phyloP scores from a whole-genome alignment of 2,797 vertebrate species.

The Aselliscus stoliczkanus region DNA sequence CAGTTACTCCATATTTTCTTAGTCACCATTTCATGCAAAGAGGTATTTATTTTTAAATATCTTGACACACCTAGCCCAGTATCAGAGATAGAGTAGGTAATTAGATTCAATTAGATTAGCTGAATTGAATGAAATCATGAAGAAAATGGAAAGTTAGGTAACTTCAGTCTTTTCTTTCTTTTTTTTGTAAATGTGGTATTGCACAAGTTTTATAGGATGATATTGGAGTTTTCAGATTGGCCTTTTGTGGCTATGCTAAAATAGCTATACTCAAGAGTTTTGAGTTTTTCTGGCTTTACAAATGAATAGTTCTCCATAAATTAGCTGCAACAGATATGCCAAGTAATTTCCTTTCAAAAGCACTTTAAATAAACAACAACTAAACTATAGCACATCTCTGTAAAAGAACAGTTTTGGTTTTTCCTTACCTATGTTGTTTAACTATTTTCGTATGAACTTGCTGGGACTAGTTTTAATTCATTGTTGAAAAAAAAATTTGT shows the following conservation, averaged over 20 bases:
- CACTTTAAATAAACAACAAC: not conserved
- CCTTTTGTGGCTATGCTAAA: not conserved
- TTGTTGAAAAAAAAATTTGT: constrained; percentile 15
- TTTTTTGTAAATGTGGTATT: not conserved
- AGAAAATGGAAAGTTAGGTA: not conserved
- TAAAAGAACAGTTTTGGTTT: not conserved
- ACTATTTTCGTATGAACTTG: not conserved
- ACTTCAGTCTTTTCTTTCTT: not conserved
- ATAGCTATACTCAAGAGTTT: not conserved
- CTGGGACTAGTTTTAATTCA: not conserved
- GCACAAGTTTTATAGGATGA: not conserved
- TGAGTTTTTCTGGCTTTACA: not conserved
- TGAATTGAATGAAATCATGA: not conserved
- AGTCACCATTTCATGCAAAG: not conserved
- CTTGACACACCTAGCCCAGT: not conserved
- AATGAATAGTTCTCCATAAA: not conserved
- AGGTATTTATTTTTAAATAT: not conserved
- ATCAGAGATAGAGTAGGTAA: not conserved
- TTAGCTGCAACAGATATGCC: not conserved
- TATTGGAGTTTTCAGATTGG: not conserved
- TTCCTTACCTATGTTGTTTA: not conserved
- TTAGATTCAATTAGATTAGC: not conserved
- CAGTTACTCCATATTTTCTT: not conserved
- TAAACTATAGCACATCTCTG: not conserved
- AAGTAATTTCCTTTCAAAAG: not conserved